These are phyloP conservation scores for Stegostoma tigrinum DNA, from an alignment of 2,113 vertebrate species.

Conservation along the genomic window DNA sequence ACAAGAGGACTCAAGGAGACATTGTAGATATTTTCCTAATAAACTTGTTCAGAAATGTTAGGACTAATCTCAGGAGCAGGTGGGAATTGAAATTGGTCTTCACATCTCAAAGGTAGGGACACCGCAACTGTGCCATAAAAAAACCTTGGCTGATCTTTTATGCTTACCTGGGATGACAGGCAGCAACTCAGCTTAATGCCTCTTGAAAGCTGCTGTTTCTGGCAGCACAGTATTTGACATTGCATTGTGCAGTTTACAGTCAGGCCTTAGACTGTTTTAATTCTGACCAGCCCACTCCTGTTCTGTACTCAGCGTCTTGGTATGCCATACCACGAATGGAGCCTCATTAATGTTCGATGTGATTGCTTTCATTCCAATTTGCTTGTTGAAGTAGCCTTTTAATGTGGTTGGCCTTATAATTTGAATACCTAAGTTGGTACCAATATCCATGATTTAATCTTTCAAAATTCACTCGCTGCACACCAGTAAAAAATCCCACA, in stretches of 20 bases:
- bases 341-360: conserved; percentile 14
- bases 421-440: not conserved
- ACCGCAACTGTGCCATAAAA: too few relatives aligned
- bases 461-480: not conserved
- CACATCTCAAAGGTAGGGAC: too few relatives aligned
- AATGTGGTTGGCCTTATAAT: conserved; percentile 3
- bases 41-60: too few relatives aligned
- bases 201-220: not conserved
- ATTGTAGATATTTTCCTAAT: too few relatives aligned
- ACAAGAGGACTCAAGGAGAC: too few relatives aligned
- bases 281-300: not conserved
- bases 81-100: too few relatives aligned
- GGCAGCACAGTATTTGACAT: not conserved
- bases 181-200: not conserved
- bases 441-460: not conserved
- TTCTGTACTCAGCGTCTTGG: not conserved
- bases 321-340: not conserved
- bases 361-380: not conserved
- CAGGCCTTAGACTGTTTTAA: not conserved
- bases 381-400: not conserved
- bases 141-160: not conserved
- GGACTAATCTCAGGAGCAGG: too few relatives aligned
- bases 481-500: not conserved
- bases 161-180: not conserved
- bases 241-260: not conserved